These are phyloP conservation scores for Drosophila hydei DNA, from an alignment of 1,140 invertebrate genomes.

Conservation along the genomic window DNA sequence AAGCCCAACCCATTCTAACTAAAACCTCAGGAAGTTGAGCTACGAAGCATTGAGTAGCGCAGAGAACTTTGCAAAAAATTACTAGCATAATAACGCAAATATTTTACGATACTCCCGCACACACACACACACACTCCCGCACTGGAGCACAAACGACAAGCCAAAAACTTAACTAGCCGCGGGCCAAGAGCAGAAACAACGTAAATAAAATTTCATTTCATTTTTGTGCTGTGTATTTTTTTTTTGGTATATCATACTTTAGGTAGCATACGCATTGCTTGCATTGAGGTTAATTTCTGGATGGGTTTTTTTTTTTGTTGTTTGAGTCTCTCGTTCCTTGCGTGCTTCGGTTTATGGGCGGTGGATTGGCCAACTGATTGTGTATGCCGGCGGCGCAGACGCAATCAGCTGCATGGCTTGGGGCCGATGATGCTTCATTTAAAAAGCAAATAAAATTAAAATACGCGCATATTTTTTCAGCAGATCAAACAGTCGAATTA, in stretches of 20 bases:
- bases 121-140: constrained; percentile 3
- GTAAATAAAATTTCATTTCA: constrained; percentile 77
- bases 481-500: constrained; percentile 72
- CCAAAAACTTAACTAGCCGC: constrained; percentile 78
- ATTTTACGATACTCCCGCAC: constrained; percentile 72
- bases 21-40: constrained; percentile 14
- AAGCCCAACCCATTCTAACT: constrained; percentile 7
- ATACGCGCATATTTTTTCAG: constrained; percentile 69
- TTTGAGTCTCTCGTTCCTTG: background rate
- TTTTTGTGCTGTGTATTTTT: constrained; percentile 45
- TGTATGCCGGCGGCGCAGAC: constrained; percentile 60
- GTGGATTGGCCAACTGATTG: constrained; percentile 67
- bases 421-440: constrained; percentile 72
- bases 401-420: constrained; percentile 70
- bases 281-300: constrained; percentile 77
- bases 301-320: constrained; percentile 39
- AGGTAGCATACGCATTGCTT: constrained; percentile 70
- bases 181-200: constrained; percentile 67
- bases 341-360: constrained; percentile 12
- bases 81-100: constrained; percentile 82
- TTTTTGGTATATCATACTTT: constrained; percentile 23
- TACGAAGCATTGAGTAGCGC: constrained; percentile 1
- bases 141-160: constrained; percentile 51
- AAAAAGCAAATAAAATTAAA: constrained; percentile 82
- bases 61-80: constrained; percentile 60